Percentiles rank a stretch among this genome's conserved stretches.
These are phyloP conservation scores for Donacobius atricapilla DNA, from an alignment of 2,113 vertebrate genomes.

Conservation along the genomic window DNA sequence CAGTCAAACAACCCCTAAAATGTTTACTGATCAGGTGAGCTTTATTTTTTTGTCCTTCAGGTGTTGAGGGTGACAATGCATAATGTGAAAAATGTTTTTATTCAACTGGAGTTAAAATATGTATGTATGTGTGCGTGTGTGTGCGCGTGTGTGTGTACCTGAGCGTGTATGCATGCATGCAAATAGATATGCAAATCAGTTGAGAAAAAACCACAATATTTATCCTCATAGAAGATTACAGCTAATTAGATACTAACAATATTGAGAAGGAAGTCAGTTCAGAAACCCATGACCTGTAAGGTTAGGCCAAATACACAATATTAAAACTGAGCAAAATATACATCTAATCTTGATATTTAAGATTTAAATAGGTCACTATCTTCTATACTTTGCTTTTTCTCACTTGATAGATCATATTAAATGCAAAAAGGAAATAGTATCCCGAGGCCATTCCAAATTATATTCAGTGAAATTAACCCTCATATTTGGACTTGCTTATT, in stretches of 20 bases:
- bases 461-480: not conserved
- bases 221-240: not conserved
- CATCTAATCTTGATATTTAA: not conserved
- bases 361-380: not conserved
- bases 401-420: not conserved
- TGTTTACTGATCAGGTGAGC: not conserved
- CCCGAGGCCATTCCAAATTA: not conserved
- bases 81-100: not conserved
- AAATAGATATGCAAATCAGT: not conserved
- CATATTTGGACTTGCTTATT: not conserved
- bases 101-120: not conserved
- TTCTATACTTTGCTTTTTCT: not conserved
- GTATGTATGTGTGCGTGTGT: rapidly evolving
- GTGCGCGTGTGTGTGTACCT: not conserved
- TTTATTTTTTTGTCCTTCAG: not conserved
- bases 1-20: not conserved
- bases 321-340: not conserved
- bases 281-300: not conserved
- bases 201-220: not conserved
- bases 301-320: not conserved
- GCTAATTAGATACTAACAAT: not conserved
- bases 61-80: not conserved
- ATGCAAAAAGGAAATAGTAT: not conserved
- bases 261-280: not conserved
- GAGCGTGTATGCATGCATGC: rapidly evolving